Base-by-base conservation (phyloP, 2,888 invertebrate species). In the Acutogordius australiensis region DNA sequence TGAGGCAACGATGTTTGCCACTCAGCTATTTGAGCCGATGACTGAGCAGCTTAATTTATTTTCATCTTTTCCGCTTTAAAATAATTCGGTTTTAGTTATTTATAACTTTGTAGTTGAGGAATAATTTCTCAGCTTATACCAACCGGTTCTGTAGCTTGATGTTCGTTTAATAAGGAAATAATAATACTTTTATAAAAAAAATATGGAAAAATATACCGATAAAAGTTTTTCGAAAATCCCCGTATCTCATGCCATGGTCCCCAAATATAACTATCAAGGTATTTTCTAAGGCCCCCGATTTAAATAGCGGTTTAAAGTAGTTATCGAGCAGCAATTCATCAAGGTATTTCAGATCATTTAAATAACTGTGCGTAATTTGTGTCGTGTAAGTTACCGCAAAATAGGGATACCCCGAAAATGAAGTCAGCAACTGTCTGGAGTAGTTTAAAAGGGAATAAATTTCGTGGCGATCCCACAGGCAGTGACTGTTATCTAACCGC, bases 221-320 rank as follows among this genome's bases (percentile, higher is more conserved):
- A 63, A 66, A 70, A 1, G 69, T 67, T 60, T 66, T 65, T 60
- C 71, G 66, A 51, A 71, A 67, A 37, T 64, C 62, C n/a, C 70
- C 71, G 59, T 71, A 70, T 45, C 73, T 65, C 63, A 70, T 68
- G 13, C 73, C 73, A 63, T 73, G 73, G 61, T 73, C 73, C 61
- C 72, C 71, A 65, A 70, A 64, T 13, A 67, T 63, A 2, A 67
- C 61, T 0, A 67, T 63, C 13, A 65, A 62, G 18, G 65, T 65
- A 61, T 66, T 65, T 30, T 66, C 62, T 58, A 66, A 44, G 8
- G 60, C 63, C 28, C 63, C 64, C 21, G 61, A 58, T 8, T 60
- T 62, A 21, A 61, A 56, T 23, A 64, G 45, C n/a, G 56, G 51
- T 51, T 63, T 63, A 18, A 64, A 62, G 18, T 61, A 37, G n/a